Base-by-base conservation (phyloP, 2,113 vertebrate genomes). In the Setophaga kirtlandii region DNA sequence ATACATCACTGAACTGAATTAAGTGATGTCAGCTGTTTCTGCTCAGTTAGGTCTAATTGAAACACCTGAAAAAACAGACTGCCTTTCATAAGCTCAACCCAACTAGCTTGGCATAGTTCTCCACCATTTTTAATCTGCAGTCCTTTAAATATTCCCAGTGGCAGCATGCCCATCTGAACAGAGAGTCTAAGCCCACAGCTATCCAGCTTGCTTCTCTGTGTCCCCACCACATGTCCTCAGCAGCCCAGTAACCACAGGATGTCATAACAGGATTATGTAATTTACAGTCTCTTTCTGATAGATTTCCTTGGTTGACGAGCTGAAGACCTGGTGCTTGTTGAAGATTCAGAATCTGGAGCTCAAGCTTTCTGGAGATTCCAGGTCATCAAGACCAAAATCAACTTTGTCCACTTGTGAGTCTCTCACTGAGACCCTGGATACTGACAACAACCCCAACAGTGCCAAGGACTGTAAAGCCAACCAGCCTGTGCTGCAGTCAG, bases 241-340 rank as follows among this genome's bases (percentile, higher is more conserved):
- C 62, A 64, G 74, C 68, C 49, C 10, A 33, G 46, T 25, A 93
- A 44, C 73, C 27, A 33, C 0, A 42, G 42, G 21, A 52, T 62
- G 30, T 83, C 37, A 62, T 44, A 12, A 41, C 1, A 52, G 70
- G 30, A 59, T 64, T 20, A 6, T 41, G 62, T 90, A 24, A 90
- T 47, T 67, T 17, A 60, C 22, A 23, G 64, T 92, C 25, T 83
- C 84, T 95, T 94, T 95, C 67, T 97, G 92, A 70, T 88, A 99
- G 99, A 97, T 96, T 22, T 99, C 99, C 17, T 97, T 99, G 95
- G 98, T 99, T 5, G 98, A 97, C 35, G 99, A 99, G 93, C 97
- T 99, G 97, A 99, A 99, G 98, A 98, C 97, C 87, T 99, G 99
- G 99, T 99, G 99, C 96, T 91, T 99, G 97, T 96, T 99, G 81